Conservation (phyloP, 2,888 invertebrate genomes). For the Mesorhabditis sp. region DNA sequence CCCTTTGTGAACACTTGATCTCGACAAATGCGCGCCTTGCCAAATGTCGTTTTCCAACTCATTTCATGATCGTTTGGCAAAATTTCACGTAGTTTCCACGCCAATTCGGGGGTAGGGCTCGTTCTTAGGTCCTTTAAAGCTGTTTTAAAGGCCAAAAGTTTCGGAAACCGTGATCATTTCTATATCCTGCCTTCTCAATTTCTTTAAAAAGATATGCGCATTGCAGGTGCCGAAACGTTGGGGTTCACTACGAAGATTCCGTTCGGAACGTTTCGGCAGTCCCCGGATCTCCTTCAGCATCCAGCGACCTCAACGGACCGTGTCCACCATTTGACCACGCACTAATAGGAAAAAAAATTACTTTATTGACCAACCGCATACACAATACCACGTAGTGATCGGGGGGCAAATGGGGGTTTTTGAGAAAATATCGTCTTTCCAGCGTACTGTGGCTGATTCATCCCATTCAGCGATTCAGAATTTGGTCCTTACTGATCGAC, state of each 20-base stretch:
- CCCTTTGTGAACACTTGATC: too few relatives aligned
- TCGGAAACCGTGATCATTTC: too few relatives aligned
- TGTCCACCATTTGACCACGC: background rate
- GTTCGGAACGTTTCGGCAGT: constrained; percentile 3
- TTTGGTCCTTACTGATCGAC: background rate
- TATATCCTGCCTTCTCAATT: too few relatives aligned
- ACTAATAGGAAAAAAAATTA: background rate
- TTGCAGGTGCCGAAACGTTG: background rate
- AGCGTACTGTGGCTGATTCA: background rate
- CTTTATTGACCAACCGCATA: background rate
- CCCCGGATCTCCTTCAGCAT: constrained; percentile 4
- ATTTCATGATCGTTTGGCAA: too few relatives aligned
- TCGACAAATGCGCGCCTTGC: too few relatives aligned
- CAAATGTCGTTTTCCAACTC: too few relatives aligned
- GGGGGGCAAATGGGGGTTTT: background rate
- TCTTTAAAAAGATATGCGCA: background rate
- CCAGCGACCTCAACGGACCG: background rate
- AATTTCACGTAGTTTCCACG: too few relatives aligned
- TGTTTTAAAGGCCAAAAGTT: too few relatives aligned
- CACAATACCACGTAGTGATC: background rate
- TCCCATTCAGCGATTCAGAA: background rate
- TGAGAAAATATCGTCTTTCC: background rate
- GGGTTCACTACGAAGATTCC: background rate
- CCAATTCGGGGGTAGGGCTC: too few relatives aligned
- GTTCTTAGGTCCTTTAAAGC: too few relatives aligned